A percentile compares a stretch with the other conserved stretches of the same genome.
Evolutionary conservation across 2,113 vertebrate species (phyloP).

Genomic region (Nerophis ophidion): DNA sequence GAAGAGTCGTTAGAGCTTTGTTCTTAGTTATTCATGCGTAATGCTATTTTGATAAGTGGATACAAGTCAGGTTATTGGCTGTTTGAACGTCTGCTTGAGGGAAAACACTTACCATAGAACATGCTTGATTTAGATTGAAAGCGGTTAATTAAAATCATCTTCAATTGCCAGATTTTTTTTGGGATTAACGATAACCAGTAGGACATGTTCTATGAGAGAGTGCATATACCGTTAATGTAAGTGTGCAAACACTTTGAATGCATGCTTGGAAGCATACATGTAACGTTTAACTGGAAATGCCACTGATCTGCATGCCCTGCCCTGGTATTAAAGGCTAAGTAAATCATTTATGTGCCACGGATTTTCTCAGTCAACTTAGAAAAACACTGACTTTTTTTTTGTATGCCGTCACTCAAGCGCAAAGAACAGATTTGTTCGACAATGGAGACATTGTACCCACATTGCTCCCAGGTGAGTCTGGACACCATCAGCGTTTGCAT

Average conservation of each 20-base stretch:
- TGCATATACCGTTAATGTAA: too few species aligned
- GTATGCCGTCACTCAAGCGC: slow-evolving; percentile 44
- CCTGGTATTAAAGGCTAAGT: slow-evolving; percentile 43
- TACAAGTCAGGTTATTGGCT: slow-evolving; percentile 19
- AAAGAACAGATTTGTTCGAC: slow-evolving; percentile 64
- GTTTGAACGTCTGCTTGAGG: slow-evolving; percentile 14
- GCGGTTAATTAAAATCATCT: too few species aligned
- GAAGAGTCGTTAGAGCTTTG: slow-evolving; percentile 44
- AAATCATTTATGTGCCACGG: slow-evolving; percentile 59
- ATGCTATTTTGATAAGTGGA: slow-evolving; percentile 46
- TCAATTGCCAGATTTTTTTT: too few species aligned
- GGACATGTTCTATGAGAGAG: too few species aligned
- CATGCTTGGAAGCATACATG: too few species aligned
- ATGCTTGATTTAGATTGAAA: slow-evolving; percentile 16
- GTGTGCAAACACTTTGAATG: too few species aligned
- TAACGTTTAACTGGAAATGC: neutral
- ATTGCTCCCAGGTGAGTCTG: slow-evolving; percentile 3
- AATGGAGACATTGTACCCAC: slow-evolving; percentile 60
- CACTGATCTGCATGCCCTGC: slow-evolving; percentile 25
- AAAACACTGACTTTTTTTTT: slow-evolving; percentile 59
- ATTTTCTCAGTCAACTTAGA: slow-evolving; percentile 46
- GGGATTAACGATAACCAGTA: too few species aligned
- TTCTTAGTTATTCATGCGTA: slow-evolving; percentile 40
- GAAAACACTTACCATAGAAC: slow-evolving; percentile 19
- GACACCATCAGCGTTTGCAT: neutral